Conservation (phyloP, 1,140 invertebrate species). For the Medauroidea extradentata region DNA sequence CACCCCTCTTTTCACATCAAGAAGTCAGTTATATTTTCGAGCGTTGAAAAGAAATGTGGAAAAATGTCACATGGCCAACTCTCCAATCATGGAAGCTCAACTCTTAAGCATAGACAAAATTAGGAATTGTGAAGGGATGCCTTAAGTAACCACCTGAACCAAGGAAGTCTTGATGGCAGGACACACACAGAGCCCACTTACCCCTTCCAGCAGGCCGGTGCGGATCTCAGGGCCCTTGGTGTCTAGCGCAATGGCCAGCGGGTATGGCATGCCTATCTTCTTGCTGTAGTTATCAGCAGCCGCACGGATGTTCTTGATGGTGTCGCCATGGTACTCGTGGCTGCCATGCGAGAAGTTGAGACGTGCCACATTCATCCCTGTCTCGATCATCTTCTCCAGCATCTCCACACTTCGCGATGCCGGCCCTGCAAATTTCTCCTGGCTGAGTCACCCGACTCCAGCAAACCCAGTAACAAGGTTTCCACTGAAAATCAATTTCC, state of each 20-base stretch:
- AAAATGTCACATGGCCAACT: no score
- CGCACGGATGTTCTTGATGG: conserved; percentile 59
- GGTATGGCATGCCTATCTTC: conserved; percentile 52
- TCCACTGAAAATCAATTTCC: background rate
- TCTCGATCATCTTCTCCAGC: conserved; percentile 68
- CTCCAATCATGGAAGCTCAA: no score
- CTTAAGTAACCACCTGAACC: no score
- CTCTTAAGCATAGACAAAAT: no score
- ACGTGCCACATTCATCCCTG: conserved; percentile 77
- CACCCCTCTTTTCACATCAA: no score
- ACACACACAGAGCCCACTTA: no score
- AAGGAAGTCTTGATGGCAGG: no score
- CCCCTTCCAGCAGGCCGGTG: conserved; percentile 65
- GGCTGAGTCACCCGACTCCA: no score
- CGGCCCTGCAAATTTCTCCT: conserved; percentile 50
- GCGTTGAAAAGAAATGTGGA: no score
- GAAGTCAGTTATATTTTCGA: no score
- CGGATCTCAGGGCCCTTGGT: conserved; percentile 77
- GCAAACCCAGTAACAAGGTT: background rate
- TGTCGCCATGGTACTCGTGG: conserved; percentile 64
- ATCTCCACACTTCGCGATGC: conserved; percentile 53
- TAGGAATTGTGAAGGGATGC: no score
- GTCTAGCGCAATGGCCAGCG: conserved; percentile 69
- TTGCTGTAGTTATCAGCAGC: conserved; percentile 56
- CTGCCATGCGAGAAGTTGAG: conserved; percentile 72